phyloP scores from a whole-genome alignment of 2,113 vertebrate species.

The Poicephalus gulielmi region DNA sequence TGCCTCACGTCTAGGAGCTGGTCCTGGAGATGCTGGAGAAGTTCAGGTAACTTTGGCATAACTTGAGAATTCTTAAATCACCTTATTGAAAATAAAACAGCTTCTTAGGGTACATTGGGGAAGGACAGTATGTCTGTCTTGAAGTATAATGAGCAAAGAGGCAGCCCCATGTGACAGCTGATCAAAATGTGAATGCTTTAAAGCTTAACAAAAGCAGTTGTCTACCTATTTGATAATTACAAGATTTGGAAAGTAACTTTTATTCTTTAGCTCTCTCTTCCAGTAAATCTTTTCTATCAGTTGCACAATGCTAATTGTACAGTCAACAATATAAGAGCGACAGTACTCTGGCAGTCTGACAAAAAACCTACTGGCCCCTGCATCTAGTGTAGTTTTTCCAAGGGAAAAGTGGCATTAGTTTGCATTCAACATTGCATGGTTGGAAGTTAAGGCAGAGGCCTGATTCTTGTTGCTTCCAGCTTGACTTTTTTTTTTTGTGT shows the following conservation, averaged over 20 bases:
- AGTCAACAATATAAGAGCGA: background rate
- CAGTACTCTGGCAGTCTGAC: background rate
- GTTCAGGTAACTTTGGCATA: constrained; percentile 83
- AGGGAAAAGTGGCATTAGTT: background rate
- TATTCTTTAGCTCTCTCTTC: background rate
- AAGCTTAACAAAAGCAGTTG: background rate
- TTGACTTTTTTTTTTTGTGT: background rate
- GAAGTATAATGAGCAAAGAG: background rate
- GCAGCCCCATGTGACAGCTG: background rate
- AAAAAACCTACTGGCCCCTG: background rate
- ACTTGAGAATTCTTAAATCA: background rate
- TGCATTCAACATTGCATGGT: background rate
- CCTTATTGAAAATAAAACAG: background rate
- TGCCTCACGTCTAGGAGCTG: constrained; percentile 91
- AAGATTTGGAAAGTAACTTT: background rate
- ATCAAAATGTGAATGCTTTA: background rate
- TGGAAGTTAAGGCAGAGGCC: background rate
- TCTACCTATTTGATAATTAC: background rate
- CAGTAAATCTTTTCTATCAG: background rate
- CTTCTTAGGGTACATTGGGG: background rate
- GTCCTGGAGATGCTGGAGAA: constrained; percentile 91
- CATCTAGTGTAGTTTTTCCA: background rate
- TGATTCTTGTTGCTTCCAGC: background rate
- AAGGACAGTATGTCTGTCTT: background rate
- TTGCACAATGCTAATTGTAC: background rate